Conservation (phyloP, 92 coral and sea anemone genomes). For the Bergia sp. region DNA sequence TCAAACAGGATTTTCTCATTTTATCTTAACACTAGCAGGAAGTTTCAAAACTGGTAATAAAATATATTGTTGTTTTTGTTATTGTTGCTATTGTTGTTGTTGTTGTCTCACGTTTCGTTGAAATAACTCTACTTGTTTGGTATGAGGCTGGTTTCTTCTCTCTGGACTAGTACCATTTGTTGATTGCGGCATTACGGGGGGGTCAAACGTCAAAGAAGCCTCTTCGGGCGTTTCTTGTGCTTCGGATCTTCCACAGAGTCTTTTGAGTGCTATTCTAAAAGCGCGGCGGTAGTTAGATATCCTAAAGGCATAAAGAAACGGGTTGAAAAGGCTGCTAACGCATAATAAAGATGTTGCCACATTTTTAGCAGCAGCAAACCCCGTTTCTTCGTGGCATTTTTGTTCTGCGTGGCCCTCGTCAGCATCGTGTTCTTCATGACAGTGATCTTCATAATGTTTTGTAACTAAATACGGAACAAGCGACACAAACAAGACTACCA, state of each 20-base stretch:
- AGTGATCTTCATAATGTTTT: constrained; percentile 38
- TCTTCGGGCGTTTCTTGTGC: neutral
- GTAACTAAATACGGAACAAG: constrained; percentile 64
- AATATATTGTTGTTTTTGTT: no score
- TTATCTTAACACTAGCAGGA: no score
- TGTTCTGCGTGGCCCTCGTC: neutral
- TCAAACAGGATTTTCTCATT: no score
- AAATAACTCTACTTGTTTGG: neutral
- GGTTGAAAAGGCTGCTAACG: constrained; percentile 63
- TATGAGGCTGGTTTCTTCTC: neutral
- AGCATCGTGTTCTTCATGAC: constrained; percentile 21
- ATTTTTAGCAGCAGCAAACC: constrained; percentile 14
- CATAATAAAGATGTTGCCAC: constrained; percentile 61
- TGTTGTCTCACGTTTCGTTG: neutral
- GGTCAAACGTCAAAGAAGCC: constrained; percentile 16
- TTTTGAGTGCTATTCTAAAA: constrained; percentile 11
- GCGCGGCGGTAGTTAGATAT: constrained; percentile 64
- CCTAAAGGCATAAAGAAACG: constrained; percentile 73
- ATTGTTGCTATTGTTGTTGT: no score
- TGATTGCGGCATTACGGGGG: constrained; percentile 12
- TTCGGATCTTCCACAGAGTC: neutral
- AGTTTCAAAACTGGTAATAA: no score
- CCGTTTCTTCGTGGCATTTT: constrained; percentile 37
- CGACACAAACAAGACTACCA: constrained; percentile 60
- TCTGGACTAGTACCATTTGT: neutral